Conservation (phyloP, 2,797 vertebrate genomes). For the Parauchenoglanis ngamensis region DNA sequence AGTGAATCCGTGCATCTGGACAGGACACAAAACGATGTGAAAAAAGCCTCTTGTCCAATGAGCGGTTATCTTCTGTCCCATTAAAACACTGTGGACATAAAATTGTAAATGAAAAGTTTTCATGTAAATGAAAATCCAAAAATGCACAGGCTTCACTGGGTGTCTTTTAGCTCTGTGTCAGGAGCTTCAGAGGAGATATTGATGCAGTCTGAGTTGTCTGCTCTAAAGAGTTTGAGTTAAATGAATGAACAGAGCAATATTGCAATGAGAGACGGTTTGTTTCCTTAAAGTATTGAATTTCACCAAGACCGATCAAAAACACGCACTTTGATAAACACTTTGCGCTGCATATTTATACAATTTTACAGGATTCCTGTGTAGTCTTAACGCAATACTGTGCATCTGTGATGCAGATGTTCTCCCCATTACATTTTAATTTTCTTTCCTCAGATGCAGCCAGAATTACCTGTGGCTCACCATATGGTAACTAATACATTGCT, state of each 20-base stretch:
- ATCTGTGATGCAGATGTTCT: neutral
- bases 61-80: too few relatives aligned
- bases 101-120: too few relatives aligned
- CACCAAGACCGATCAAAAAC: neutral
- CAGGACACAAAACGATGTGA: too few relatives aligned
- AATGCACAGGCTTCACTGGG: neutral
- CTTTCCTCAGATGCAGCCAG: conserved; percentile 74
- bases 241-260: neutral
- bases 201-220: neutral
- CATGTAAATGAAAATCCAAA: neutral
- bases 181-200: neutral
- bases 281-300: neutral
- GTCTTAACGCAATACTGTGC: neutral
- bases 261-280: neutral
- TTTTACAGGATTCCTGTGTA: neutral
- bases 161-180: neutral
- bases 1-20: neutral
- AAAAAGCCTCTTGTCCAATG: too few relatives aligned
- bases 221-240: too few relatives aligned
- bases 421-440: conserved; percentile 2
- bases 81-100: too few relatives aligned
- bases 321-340: neutral
- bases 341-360: neutral
- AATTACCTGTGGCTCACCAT: conserved; percentile 65
- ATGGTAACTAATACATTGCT: conserved; percentile 70